These are phyloP conservation scores for Sinelater perroti DNA, from an alignment of 2,888 invertebrate species.

Conservation along the genomic window DNA sequence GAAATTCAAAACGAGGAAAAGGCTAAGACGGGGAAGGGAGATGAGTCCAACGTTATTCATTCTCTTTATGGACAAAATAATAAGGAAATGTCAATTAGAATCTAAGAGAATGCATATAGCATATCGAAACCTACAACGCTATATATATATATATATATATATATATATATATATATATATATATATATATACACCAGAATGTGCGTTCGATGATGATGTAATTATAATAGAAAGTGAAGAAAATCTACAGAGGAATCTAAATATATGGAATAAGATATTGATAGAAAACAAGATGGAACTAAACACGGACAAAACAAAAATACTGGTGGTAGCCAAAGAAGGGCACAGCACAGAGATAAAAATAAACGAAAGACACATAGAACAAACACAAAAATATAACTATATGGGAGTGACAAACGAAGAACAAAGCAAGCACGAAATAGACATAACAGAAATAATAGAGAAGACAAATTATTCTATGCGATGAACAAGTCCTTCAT, in stretches of 20 bases:
- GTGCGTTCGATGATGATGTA: conserved; percentile 21
- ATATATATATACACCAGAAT: conserved; percentile 15
- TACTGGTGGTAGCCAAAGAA: conserved; percentile 21
- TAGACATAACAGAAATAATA: conserved; percentile 22
- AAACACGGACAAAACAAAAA: conserved; percentile 26
- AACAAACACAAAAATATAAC: conserved; percentile 18
- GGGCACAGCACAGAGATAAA: conserved; percentile 16
- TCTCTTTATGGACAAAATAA: conserved; percentile 16
- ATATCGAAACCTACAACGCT: conserved; percentile 9
- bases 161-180: too few relatives aligned
- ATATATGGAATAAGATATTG: conserved; percentile 21
- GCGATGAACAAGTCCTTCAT: conserved; percentile 26
- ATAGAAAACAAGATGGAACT: conserved; percentile 21
- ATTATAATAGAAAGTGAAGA: conserved; percentile 16
- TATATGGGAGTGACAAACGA: conserved; percentile 22
- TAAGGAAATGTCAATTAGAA: conserved; percentile 5
- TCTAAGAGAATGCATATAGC: conserved; percentile 8
- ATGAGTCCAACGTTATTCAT: too few relatives aligned
- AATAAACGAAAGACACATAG: conserved; percentile 16
- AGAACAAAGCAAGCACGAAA: conserved; percentile 13
- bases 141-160: too few relatives aligned
- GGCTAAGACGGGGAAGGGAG: conserved; percentile 17
- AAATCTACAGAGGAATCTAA: conserved; percentile 25
- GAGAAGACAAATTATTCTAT: conserved; percentile 19
- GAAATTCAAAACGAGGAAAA: conserved; percentile 3